Base-by-base conservation (phyloP, 1,140 invertebrate species). In the Belonocnema kinseyi region DNA sequence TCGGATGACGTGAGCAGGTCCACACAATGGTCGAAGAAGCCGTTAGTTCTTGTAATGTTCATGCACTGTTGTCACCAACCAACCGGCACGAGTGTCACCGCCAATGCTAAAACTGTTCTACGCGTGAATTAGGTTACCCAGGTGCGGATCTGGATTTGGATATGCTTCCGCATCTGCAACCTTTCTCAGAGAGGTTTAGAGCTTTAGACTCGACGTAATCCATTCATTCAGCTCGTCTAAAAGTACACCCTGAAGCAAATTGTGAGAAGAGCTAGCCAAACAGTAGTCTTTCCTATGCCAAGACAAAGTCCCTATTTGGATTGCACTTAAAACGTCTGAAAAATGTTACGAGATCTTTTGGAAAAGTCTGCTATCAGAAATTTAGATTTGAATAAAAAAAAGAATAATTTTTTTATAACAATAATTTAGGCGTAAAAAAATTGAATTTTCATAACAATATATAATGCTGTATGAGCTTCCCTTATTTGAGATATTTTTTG, bases 271-370 rank as follows among this genome's bases (percentile, higher is more conserved):
- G 56, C 56, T 58, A 13, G 19, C 19, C 56, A 58, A 58, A 58
- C 56, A 58, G 12, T 12, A 58, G 56, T 13, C 5, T 21, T 17
- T 21, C 56, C 19, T 14, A 19, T 58, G 19, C 26, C 19, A 19
- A 58, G 54, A 58, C 54, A 58, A 40, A 40, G 56, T 21, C 12
- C 19, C 13, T 58, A 58, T 58, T 58, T 58, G 56, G 56, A 21
- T 58, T 58, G 12, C 56, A 58, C 56, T 58, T 21, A 26, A 56
- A 21, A 21, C 19, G 19, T 58, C 56, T 19, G 26, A 5, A 21
- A 58, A 21, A 58, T 58, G 2, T 17, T 10, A 4, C 7, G 17
- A 54, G 17, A 54, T 19, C n/a, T 17, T 54, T 17, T 3, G 17
- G 17, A 54, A 54, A 54, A 33, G 26, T 33, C 2, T 33, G 26